A percentile compares a stretch with the other conserved stretches of the same genome.
phyloP scores from a whole-genome alignment of 1,140 invertebrate genomes.

The Drosophila suzukii region DNA sequence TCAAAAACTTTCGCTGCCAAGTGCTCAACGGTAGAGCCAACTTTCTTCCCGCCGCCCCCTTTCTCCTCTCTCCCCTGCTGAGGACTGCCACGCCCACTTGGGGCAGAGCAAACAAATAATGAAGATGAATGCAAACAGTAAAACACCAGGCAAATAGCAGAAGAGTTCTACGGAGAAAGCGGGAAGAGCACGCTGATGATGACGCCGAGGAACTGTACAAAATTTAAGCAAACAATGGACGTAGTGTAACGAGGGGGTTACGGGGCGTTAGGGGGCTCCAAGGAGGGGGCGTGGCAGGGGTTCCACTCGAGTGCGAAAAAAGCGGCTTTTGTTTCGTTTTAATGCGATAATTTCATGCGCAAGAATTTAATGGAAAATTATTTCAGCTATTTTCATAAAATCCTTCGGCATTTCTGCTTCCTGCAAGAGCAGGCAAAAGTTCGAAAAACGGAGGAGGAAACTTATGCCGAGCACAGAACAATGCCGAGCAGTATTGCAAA shows the following conservation, averaged over 20 bases:
- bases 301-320: slow-evolving; percentile 20
- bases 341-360: slow-evolving; percentile 77
- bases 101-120: slow-evolving; percentile 77
- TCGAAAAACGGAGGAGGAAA: slow-evolving; percentile 34
- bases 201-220: slow-evolving; percentile 66
- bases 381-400: slow-evolving; percentile 75
- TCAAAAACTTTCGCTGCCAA: slow-evolving; percentile 78
- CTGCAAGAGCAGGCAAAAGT: slow-evolving; percentile 11
- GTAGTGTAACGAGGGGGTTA: not conserved
- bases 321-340: slow-evolving; percentile 64
- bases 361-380: slow-evolving; percentile 78
- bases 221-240: slow-evolving; percentile 78
- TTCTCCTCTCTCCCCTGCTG: not conserved
- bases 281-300: not conserved
- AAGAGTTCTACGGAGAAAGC: slow-evolving; percentile 40
- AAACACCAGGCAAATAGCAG: slow-evolving; percentile 75
- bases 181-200: not conserved
- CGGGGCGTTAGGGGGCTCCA: not conserved
- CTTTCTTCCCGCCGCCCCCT: slow-evolving; percentile 27
- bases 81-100: slow-evolving; percentile 42
- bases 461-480: slow-evolving; percentile 41
- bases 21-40: slow-evolving; percentile 44
- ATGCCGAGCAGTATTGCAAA: slow-evolving; percentile 23
- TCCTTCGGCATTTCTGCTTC: slow-evolving; percentile 49
- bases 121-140: slow-evolving; percentile 82